Base-by-base conservation (phyloP, 2,797 vertebrate species). In the Micropoecilia bifurca region DNA sequence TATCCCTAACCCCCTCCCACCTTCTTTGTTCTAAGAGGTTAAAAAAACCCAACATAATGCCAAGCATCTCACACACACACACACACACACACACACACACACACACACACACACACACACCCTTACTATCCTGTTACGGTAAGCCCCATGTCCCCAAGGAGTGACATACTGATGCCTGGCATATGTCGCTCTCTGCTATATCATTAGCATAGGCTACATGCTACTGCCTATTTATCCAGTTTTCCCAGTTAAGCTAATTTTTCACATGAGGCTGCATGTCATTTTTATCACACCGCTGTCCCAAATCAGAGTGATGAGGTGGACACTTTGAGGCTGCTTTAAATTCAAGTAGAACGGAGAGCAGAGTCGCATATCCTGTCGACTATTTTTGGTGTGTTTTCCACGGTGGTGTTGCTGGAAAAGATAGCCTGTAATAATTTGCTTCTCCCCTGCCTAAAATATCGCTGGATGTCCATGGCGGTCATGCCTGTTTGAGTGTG, bases 51-150 rank as follows among this genome's bases (percentile, higher is more conserved):
- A 71, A 2, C 30, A 73, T 6, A 85, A 71, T 73, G 82, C 80
- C 63, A 71, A 74, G 78, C 83, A 66, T 20, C 76, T 63, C 6
- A 63, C 47, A 71, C 78, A 75, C 80, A 82, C 79, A 50, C n/a
- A n/a, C n/a, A n/a, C n/a, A n/a, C n/a, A n/a, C n/a, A n/a, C 47
- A 55, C 77, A 74, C 80, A 63, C 78, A 71, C 80, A 83, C 76
- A 61, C 5, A 50, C 39, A 71, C 78, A 75, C 80, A 82, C 80
- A 25, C 63, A 39, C 66, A 69, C 84, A 88, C 80, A 78, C 74
- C 84, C 88, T 87, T 90, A 87, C 92, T 91, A 93, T 95, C 93
- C 91, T 94, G 92, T 95, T 94, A 94, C 92, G 84, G 81, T 93
- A 92, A 95, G 87, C 87, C 81, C 88, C 85, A 78, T 88, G 88